Evolutionary conservation across 92 coral and sea anemone species (phyloP).

Genomic region (Epizoanthus illoricatus): DNA sequence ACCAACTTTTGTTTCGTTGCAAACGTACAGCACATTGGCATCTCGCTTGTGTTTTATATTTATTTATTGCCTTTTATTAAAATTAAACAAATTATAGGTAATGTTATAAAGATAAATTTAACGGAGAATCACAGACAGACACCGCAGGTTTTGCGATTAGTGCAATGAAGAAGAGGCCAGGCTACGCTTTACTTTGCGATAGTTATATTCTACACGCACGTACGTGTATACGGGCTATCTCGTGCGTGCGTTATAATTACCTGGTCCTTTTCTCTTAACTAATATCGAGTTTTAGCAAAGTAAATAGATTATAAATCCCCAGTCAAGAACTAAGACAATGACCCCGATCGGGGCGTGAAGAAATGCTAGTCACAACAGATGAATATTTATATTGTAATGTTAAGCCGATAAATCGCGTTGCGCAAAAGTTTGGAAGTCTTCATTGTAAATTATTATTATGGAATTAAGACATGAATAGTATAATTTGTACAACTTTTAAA

Average conservation of each 20-base stretch:
- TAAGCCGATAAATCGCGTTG: background rate
- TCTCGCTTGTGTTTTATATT: background rate
- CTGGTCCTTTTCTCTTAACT: too few species aligned
- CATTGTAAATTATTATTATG: background rate
- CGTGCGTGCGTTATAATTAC: too few species aligned
- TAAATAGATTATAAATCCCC: background rate
- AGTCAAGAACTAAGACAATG: background rate
- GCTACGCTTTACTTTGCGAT: too few species aligned
- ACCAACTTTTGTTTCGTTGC: too few species aligned
- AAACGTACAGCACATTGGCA: too few species aligned
- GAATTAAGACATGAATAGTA: background rate
- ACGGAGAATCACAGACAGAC: too few species aligned
- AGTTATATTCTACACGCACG: too few species aligned
- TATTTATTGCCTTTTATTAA: conserved; percentile 1
- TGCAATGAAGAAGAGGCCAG: too few species aligned
- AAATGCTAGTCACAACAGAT: background rate
- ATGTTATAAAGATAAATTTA: too few species aligned
- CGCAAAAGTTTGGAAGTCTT: conserved; percentile 12
- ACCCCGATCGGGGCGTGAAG: background rate
- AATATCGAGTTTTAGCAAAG: background rate
- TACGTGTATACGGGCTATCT: too few species aligned
- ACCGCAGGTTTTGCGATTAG: too few species aligned
- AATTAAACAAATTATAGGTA: background rate
- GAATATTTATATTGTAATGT: background rate
- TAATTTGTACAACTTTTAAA: background rate